Evolutionary conservation across 1,140 invertebrate species (phyloP).

Genomic region (Hetaerina americana): DNA sequence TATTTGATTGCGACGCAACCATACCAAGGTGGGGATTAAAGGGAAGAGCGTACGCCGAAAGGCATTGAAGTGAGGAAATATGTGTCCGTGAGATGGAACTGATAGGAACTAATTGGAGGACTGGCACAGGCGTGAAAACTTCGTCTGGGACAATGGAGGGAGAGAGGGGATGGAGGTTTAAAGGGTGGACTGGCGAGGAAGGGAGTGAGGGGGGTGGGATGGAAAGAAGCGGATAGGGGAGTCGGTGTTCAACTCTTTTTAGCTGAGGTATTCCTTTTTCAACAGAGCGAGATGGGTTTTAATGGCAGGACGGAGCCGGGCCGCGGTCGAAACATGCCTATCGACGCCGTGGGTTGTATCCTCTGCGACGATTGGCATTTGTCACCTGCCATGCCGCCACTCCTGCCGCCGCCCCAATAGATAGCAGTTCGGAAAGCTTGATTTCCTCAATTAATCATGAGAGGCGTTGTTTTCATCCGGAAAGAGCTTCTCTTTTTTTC

Average conservation of each 20-base stretch:
- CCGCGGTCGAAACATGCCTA: too few relatives aligned
- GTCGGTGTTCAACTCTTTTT: too few relatives aligned
- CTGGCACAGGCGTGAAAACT: not conserved
- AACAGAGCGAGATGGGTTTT: too few relatives aligned
- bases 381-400: not conserved
- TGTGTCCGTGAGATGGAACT: not conserved
- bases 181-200: not conserved
- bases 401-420: not conserved
- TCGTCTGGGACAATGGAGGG: not conserved
- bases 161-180: not conserved
- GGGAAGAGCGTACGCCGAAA: not conserved
- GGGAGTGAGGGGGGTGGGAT: too few relatives aligned
- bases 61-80: not conserved
- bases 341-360: not conserved
- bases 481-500: not conserved
- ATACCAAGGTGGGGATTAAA: not conserved
- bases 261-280: too few relatives aligned
- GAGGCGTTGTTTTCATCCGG: not conserved
- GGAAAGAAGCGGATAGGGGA: too few relatives aligned
- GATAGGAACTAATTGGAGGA: not conserved
- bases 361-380: not conserved
- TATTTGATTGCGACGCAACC: not conserved
- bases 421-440: not conserved
- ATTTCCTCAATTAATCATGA: not conserved
- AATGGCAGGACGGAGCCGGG: too few relatives aligned